Evolutionary conservation across 1,140 invertebrate genomes (phyloP).

Genomic region (Phthorimaea operculella): DNA sequence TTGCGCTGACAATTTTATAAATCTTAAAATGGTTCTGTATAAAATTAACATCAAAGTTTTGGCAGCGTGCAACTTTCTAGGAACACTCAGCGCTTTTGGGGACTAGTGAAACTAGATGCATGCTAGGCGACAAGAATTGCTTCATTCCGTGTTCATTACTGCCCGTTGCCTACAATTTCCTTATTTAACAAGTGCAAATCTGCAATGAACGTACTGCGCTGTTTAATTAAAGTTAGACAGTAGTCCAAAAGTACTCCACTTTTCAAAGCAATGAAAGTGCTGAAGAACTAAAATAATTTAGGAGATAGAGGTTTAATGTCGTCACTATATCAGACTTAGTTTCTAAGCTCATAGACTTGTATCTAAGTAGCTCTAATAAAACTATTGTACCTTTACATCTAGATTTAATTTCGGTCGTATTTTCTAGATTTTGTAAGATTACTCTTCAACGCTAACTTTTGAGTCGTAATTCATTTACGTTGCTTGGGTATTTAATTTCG

Average conservation of each 20-base stretch:
- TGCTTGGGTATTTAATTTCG: neutral
- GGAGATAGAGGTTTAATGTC: too few relatives aligned
- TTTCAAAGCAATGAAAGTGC: too few relatives aligned
- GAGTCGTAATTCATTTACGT: conserved; percentile 2
- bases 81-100: neutral
- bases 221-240: too few relatives aligned
- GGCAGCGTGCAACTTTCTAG: neutral
- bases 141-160: too few relatives aligned
- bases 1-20: neutral
- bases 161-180: too few relatives aligned
- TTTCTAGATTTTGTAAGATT: conserved; percentile 1
- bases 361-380: conserved; percentile 23
- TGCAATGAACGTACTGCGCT: too few relatives aligned
- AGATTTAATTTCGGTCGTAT: neutral
- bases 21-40: neutral
- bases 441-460: neutral
- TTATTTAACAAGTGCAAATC: too few relatives aligned
- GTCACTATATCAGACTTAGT: too few relatives aligned
- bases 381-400: conserved; percentile 20
- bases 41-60: neutral
- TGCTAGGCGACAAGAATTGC: too few relatives aligned
- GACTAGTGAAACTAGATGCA: too few relatives aligned
- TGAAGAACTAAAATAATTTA: too few relatives aligned
- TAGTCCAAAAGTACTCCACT: too few relatives aligned
- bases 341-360: neutral